A percentile compares a stretch with the other conserved stretches of the same genome.
phyloP scores from a whole-genome alignment of 1,140 invertebrate species.

The Archivesica marissinica region DNA sequence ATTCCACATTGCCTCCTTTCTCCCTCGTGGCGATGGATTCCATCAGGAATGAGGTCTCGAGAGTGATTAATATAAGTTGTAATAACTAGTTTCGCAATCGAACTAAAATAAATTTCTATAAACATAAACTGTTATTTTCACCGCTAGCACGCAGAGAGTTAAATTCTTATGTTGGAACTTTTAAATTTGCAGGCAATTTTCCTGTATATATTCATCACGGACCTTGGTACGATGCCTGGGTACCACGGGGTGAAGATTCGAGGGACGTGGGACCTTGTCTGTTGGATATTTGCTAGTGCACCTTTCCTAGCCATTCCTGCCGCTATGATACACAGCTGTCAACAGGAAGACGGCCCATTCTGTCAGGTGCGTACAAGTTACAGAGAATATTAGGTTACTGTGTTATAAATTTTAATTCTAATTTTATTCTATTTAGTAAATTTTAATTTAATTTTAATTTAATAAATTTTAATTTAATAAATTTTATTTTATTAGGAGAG shows the following conservation, averaged over 20 bases:
- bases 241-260: slow-evolving; percentile 30
- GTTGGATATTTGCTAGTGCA: slow-evolving; percentile 57
- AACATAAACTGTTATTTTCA: too few species aligned
- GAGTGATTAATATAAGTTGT: too few species aligned
- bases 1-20: too few species aligned
- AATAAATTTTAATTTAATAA: background rate
- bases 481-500: too few species aligned
- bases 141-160: too few species aligned
- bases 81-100: too few species aligned
- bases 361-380: slow-evolving; percentile 39
- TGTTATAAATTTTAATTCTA: background rate
- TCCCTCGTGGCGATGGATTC: too few species aligned
- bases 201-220: slow-evolving; percentile 47
- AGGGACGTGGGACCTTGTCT: slow-evolving; percentile 52
- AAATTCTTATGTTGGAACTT: too few species aligned
- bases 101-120: too few species aligned
- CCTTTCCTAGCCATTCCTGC: slow-evolving; percentile 58
- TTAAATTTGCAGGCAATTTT: slow-evolving; percentile 61
- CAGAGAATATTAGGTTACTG: too few species aligned
- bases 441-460: background rate
- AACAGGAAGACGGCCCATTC: slow-evolving; percentile 47
- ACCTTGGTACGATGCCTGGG: slow-evolving; percentile 30
- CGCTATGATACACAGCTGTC: slow-evolving; percentile 59
- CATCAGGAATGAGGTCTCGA: too few species aligned
- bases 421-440: background rate